A percentile compares a stretch with the other conserved stretches of the same genome.
phyloP scores from a whole-genome alignment of 2,888 invertebrate species.

The Malthinus seriepunctatus region DNA sequence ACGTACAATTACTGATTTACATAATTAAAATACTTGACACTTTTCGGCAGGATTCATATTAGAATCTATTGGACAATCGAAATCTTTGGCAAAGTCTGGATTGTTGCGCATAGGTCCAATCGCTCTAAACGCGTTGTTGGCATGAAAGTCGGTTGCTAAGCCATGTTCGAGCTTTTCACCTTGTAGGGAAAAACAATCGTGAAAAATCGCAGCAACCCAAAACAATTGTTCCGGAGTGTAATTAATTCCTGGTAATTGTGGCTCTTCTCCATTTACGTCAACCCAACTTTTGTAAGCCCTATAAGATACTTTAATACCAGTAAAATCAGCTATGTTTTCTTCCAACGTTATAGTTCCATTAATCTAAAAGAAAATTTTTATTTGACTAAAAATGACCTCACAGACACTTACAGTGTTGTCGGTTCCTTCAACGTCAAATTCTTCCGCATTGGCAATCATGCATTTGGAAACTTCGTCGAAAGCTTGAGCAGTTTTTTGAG shows the following conservation, averaged over 20 bases:
- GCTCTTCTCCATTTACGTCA: conserved; percentile 65
- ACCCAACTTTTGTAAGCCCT: conserved; percentile 77
- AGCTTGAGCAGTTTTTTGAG: conserved; percentile 1
- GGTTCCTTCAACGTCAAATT: conserved; percentile 13
- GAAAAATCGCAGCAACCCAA: conserved; percentile 44
- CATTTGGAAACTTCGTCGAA: conserved; percentile 7
- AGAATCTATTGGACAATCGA: conserved; percentile 15
- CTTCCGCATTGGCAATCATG: conserved; percentile 9
- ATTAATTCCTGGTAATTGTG: conserved; percentile 70
- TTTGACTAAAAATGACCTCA: background rate
- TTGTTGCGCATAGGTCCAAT: conserved; percentile 14
- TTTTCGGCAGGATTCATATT: conserved; percentile 22
- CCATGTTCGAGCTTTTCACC: conserved; percentile 4
- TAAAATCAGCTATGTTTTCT: conserved; percentile 91
- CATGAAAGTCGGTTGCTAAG: conserved; percentile 9
- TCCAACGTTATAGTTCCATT: conserved; percentile 86
- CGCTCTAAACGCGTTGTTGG: conserved; percentile 11
- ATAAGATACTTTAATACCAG: conserved; percentile 86
- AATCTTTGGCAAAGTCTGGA: conserved; percentile 20
- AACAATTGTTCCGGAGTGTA: conserved; percentile 64
- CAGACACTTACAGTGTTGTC: conserved; percentile 3
- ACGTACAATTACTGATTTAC: background rate
- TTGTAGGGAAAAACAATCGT: conserved; percentile 12
- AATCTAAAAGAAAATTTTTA: conserved; percentile 58
- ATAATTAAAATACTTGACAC: conserved; percentile 21